A percentile compares a stretch with the other conserved stretches of the same genome.
These are phyloP conservation scores for Hesperia comma DNA, from an alignment of 2,888 invertebrate genomes.

Conservation along the genomic window DNA sequence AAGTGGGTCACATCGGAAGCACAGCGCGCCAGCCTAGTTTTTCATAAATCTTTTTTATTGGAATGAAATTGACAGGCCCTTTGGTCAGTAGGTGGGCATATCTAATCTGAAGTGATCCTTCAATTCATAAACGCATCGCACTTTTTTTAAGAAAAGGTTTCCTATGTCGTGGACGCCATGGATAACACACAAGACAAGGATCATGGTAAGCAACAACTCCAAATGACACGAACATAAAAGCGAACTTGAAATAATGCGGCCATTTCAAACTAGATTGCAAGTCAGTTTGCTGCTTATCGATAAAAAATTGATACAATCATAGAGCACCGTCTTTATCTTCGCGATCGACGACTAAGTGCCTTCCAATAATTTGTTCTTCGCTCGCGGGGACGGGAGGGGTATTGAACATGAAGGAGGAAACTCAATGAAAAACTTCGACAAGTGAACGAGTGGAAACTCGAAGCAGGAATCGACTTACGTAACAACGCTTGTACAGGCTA, in stretches of 20 bases:
- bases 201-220: no score
- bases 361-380: background rate
- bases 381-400: background rate
- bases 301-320: background rate
- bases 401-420: background rate
- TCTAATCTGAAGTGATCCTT: no score
- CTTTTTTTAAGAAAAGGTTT: no score
- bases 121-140: no score
- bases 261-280: no score
- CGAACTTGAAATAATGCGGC: no score
- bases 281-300: background rate
- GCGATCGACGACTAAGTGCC: slow-evolving; percentile 2
- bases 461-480: slow-evolving; percentile 2
- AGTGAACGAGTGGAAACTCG: slow-evolving; percentile 3
- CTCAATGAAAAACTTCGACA: slow-evolving; percentile 12
- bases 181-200: no score
- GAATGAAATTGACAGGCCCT: background rate
- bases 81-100: no score
- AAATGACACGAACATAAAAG: no score
- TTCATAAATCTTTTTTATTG: background rate
- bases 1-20: slow-evolving; percentile 11
- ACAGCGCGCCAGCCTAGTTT: background rate
- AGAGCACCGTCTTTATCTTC: background rate
- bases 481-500: slow-evolving; percentile 12
- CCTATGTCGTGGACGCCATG: no score